Percentiles rank a stretch among this genome's conserved stretches.
These are phyloP conservation scores for Dendrolimus punctatus DNA, from an alignment of 1,140 invertebrate genomes.

Conservation along the genomic window DNA sequence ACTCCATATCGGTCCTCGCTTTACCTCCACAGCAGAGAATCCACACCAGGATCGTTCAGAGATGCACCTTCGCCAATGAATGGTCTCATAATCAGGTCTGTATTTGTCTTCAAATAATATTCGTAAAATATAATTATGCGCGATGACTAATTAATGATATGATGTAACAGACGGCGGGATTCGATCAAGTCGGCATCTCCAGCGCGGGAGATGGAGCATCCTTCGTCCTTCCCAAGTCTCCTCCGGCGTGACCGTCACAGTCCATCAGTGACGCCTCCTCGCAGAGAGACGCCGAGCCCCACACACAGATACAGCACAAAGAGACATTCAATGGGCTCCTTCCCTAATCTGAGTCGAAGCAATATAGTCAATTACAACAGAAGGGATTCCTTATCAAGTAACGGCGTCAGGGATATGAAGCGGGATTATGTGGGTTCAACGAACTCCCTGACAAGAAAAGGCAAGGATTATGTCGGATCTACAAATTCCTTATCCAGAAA, in stretches of 20 bases:
- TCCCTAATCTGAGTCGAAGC: conserved; percentile 44
- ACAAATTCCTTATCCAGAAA: conserved; percentile 59
- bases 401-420: conserved; percentile 60
- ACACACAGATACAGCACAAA: conserved; percentile 62
- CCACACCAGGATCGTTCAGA: conserved; percentile 70
- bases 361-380: conserved; percentile 55
- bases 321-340: conserved; percentile 64
- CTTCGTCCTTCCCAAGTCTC: conserved; percentile 78
- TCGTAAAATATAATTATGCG: conserved; percentile 2
- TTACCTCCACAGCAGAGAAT: conserved; percentile 57
- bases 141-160: conserved; percentile 23
- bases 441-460: conserved; percentile 57
- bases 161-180: conserved; percentile 68
- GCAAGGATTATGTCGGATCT: conserved; percentile 51
- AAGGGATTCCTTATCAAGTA: conserved; percentile 40
- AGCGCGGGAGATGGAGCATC: conserved; percentile 76
- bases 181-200: conserved; percentile 73
- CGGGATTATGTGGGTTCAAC: conserved; percentile 62
- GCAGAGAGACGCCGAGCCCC: conserved; percentile 65
- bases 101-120: conserved; percentile 8
- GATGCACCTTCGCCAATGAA: conserved; percentile 71
- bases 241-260: conserved; percentile 74
- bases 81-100: conserved; percentile 60
- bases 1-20: conserved; percentile 60
- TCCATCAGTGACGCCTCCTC: conserved; percentile 73